A percentile compares a stretch with the other conserved stretches of the same genome.
Conservation (phyloP, 2,113 vertebrate species). For the Rhea americana region DNA sequence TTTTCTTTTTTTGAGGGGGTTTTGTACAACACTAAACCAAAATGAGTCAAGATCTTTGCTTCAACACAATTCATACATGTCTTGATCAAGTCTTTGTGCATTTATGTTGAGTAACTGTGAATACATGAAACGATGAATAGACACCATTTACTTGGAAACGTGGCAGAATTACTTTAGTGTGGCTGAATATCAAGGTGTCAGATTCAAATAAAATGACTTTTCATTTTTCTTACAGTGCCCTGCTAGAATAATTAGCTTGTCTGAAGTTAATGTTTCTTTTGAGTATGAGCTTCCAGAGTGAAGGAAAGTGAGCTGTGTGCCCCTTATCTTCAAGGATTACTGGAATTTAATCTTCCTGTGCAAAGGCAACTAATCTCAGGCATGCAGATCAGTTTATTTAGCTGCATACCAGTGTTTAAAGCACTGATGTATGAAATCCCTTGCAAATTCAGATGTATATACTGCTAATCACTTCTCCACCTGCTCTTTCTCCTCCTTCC, state of each 20-base stretch:
- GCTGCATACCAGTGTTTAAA: slow-evolving; percentile 55
- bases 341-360: slow-evolving; percentile 21
- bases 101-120: no score
- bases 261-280: slow-evolving; percentile 37
- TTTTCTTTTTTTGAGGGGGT: not conserved
- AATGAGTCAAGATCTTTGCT: no score
- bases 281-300: slow-evolving; percentile 19
- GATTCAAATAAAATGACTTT: not conserved
- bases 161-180: not conserved
- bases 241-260: slow-evolving; percentile 40
- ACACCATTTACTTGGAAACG: accelerated
- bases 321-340: slow-evolving; percentile 31
- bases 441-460: slow-evolving; percentile 60
- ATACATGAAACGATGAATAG: no score
- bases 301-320: not conserved
- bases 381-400: slow-evolving; percentile 63
- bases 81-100: not conserved
- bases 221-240: not conserved
- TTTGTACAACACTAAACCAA: not conserved
- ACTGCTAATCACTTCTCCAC: slow-evolving; percentile 74
- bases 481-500: slow-evolving; percentile 66
- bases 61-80: accelerated
- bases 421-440: slow-evolving; percentile 72
- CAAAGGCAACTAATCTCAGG: slow-evolving; percentile 59
- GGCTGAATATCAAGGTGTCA: not conserved